A percentile compares a stretch with the other conserved stretches of the same genome.
phyloP scores from a whole-genome alignment of 2,113 vertebrate species.

The Suncus etruscus region DNA sequence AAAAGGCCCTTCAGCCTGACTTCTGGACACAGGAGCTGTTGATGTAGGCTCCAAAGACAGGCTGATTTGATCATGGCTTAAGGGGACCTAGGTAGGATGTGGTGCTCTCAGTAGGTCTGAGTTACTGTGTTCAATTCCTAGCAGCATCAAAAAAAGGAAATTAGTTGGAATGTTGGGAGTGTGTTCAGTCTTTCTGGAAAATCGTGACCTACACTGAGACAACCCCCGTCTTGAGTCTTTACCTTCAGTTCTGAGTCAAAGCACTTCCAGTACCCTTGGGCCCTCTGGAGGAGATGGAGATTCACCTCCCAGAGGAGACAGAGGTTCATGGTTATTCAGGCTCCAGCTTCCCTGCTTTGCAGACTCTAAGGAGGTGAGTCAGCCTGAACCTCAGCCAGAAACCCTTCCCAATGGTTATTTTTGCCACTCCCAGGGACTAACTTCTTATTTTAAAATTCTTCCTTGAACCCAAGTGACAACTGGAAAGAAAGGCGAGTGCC shows the following conservation, averaged over 20 bases:
- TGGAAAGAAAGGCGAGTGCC: conserved; percentile 45
- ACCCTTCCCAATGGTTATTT: conserved; percentile 55
- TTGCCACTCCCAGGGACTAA: conserved; percentile 57
- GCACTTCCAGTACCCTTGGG: not conserved
- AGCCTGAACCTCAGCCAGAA: conserved; percentile 51
- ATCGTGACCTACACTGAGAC: too few relatives aligned
- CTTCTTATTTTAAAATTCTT: conserved; percentile 64
- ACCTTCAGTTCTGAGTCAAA: not conserved
- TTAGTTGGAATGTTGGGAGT: too few relatives aligned
- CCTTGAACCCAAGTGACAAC: conserved; percentile 50
- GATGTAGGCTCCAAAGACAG: not conserved
- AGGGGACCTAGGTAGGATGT: not conserved
- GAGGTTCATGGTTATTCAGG: not conserved
- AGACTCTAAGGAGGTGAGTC: conserved; percentile 18
- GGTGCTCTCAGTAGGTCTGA: too few relatives aligned
- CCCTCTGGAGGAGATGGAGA: not conserved
- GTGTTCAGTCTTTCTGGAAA: too few relatives aligned
- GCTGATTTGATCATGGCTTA: not conserved
- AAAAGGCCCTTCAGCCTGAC: not conserved
- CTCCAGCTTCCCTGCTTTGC: not conserved
- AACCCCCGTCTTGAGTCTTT: too few relatives aligned
- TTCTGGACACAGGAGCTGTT: not conserved
- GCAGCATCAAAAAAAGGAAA: too few relatives aligned
- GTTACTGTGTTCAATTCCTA: not conserved
- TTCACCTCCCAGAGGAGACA: not conserved